Evolutionary conservation across 2,888 invertebrate species (phyloP), one percentile per base, ranked within the genome.

Genomic region (Cantharis rufa): DNA sequence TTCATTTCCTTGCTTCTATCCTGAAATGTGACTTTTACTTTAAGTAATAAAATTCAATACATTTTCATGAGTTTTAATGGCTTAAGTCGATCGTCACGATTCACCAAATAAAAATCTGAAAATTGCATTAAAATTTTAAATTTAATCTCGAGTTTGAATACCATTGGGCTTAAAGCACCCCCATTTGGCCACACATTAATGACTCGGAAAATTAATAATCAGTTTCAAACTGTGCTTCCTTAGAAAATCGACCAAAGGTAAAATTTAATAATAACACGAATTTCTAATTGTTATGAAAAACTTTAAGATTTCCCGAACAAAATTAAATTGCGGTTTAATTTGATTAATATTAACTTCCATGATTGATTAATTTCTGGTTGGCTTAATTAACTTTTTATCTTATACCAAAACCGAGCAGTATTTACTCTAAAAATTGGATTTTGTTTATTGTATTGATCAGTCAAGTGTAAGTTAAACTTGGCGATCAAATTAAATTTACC

Each of bases 1-100:
- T 78, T 76, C 78, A 74, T 78, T 78, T 76, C 72, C 78, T 64
- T 27, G 32, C 72, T 78, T 75, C 75, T 69, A 78, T 78, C 75
- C 75, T 78, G 70, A 78, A 75, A 66, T 70, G 71, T 74, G 73
- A 74, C 74, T 77, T 64, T 71, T 69, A 71, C 75, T 71, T 78
- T 71, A 78, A 78, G 61, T 78, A 68, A 64, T 32, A 71, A 75
- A 75, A 72, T 78, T 75, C 72, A 72, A 78, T 78, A 78, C 70
- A 72, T 75, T 78, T 72, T 78, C 75, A 72, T 72, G 70, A 78
- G 62, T 32, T 69, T 72, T 24, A 21, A 28, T 15, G 27, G 69
- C 69, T 69, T 69, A n/a, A 15, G 21, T 69, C 32, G 48, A 48
- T 48, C 48, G 48, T 48, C 48, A 48, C 48, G 48, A 48, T 48